phyloP scores from a whole-genome alignment of 2,113 vertebrate species.

The Otocyon megalotis region DNA sequence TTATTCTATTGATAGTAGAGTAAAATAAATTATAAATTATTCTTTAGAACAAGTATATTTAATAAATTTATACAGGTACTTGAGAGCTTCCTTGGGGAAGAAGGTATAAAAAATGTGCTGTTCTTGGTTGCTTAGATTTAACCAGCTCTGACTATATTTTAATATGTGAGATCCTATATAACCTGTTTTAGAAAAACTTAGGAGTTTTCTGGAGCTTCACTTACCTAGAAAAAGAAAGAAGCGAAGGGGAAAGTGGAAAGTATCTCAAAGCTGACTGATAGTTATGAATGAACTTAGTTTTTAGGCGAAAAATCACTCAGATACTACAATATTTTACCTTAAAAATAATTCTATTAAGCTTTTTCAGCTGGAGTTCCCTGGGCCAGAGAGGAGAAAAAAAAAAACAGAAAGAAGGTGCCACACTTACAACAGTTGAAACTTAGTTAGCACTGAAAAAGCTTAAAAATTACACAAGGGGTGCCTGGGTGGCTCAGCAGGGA shows the following conservation, averaged over 20 bases:
- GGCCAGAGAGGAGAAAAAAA: background rate
- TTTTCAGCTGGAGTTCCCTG: background rate
- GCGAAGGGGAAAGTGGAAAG: background rate
- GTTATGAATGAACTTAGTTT: conserved; percentile 31
- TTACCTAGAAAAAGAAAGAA: conserved; percentile 61
- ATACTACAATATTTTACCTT: conserved; percentile 39
- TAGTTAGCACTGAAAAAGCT: background rate
- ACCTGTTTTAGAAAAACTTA: conserved; percentile 2
- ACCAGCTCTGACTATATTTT: conserved; percentile 35
- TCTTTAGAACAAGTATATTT: background rate
- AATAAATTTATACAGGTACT: conserved; percentile 8
- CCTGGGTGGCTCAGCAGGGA: background rate
- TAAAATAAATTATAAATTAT: background rate
- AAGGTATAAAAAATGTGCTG: background rate
- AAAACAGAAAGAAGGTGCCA: background rate
- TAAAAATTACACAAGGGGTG: background rate
- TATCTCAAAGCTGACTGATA: background rate
- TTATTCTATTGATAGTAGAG: background rate
- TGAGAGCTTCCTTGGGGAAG: conserved; percentile 9
- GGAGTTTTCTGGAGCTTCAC: background rate
- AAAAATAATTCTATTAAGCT: conserved; percentile 43
- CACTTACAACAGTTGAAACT: conserved; percentile 19
- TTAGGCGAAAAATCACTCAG: conserved; percentile 11
- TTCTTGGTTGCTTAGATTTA: conserved; percentile 40
- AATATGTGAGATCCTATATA: conserved; percentile 2